Conservation (phyloP, 2,113 vertebrate genomes). For the Pachycephala philippinensis region DNA sequence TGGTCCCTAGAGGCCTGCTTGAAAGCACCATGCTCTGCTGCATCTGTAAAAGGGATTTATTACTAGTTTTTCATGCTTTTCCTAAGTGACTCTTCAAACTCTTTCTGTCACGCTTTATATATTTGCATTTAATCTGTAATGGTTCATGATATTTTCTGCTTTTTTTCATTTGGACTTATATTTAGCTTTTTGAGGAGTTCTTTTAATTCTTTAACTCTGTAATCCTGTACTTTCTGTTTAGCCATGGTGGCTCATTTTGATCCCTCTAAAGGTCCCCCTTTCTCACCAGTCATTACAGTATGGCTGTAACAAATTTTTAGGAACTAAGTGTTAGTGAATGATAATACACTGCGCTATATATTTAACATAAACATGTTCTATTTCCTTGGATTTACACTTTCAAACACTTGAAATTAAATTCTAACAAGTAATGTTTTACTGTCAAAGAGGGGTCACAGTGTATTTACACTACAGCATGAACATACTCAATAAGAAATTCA, state of each 20-base stretch:
- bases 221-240: neutral
- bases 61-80: neutral
- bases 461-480: neutral
- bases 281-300: neutral
- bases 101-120: neutral
- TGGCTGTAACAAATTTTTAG: neutral
- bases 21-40: neutral
- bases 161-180: neutral
- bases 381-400: neutral
- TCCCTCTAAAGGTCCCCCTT: neutral
- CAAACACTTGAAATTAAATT: neutral
- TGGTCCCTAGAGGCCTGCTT: neutral
- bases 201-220: neutral
- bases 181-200: neutral
- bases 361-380: neutral
- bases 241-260: neutral
- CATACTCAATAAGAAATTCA: neutral
- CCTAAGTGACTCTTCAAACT: neutral
- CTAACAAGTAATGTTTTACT: neutral
- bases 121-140: neutral
- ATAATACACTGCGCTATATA: neutral
- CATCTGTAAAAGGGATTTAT: neutral
- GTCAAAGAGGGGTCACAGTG: neutral
- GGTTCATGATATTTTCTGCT: neutral
- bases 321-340: neutral